Percentiles rank a stretch among this genome's conserved stretches.
Evolutionary conservation across 2,888 invertebrate genomes (phyloP).

Genomic region (Hyalella azteca): DNA sequence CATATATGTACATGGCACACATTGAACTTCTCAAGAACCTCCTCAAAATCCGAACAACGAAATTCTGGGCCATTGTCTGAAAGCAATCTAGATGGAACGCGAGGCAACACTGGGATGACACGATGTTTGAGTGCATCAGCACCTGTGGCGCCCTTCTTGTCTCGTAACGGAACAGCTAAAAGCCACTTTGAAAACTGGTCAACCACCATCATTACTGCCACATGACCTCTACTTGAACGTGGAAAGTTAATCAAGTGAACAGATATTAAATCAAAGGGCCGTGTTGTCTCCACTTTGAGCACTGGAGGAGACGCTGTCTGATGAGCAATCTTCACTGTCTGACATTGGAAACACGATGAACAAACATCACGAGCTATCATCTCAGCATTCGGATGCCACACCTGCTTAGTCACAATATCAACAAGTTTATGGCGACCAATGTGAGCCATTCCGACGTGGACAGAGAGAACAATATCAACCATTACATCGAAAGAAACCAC

Average conservation of each 20-base stretch:
- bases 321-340: too few species aligned
- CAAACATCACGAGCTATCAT: too few species aligned
- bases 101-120: not conserved
- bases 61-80: not conserved
- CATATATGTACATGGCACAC: not conserved
- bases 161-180: not conserved
- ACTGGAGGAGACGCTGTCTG: not conserved
- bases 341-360: too few species aligned
- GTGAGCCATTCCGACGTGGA: not conserved
- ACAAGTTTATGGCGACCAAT: too few species aligned
- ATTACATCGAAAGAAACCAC: not conserved
- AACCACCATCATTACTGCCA: not conserved
- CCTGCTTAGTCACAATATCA: too few species aligned
- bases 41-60: not conserved
- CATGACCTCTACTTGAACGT: not conserved
- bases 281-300: not conserved
- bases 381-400: too few species aligned
- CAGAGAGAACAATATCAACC: not conserved
- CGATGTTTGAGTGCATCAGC: not conserved
- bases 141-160: not conserved
- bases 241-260: not conserved
- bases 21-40: not conserved
- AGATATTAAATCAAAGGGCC: not conserved
- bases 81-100: not conserved
- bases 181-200: slow-evolving; percentile 1